Percentiles rank a stretch among this genome's conserved stretches.
phyloP scores from a whole-genome alignment of 2,113 vertebrate genomes.

The Echinops telfairi region DNA sequence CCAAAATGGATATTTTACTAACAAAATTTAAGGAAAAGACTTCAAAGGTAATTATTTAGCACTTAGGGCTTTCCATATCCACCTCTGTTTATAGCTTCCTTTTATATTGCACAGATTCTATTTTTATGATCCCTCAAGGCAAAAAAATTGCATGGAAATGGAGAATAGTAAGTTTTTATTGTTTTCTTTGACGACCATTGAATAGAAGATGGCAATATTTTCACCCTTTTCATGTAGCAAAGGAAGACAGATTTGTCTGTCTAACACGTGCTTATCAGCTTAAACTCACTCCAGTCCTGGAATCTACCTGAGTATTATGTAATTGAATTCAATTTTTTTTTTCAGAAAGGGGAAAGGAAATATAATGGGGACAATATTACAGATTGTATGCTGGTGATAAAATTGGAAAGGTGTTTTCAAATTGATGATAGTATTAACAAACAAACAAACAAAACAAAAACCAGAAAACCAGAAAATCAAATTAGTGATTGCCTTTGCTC shows the following conservation, averaged over 20 bases:
- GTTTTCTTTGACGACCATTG: no score
- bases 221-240: not conserved
- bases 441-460: no score
- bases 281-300: not conserved
- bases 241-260: not conserved
- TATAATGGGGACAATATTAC: not conserved
- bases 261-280: not conserved
- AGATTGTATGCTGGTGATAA: not conserved
- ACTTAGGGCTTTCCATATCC: not conserved
- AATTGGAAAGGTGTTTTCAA: not conserved
- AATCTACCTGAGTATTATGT: not conserved
- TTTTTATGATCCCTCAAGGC: not conserved
- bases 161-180: no score
- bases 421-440: not conserved
- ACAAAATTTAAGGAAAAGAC: not conserved
- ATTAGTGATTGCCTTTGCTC: not conserved
- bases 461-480: not conserved
- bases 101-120: not conserved
- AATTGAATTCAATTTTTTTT: not conserved
- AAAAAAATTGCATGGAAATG: no score
- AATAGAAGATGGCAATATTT: not conserved
- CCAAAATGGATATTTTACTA: not conserved
- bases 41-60: not conserved
- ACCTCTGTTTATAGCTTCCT: not conserved
- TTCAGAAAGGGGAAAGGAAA: not conserved